Conservation (phyloP, 2,797 vertebrate species). For the Petrocephalus schoutedeni region DNA sequence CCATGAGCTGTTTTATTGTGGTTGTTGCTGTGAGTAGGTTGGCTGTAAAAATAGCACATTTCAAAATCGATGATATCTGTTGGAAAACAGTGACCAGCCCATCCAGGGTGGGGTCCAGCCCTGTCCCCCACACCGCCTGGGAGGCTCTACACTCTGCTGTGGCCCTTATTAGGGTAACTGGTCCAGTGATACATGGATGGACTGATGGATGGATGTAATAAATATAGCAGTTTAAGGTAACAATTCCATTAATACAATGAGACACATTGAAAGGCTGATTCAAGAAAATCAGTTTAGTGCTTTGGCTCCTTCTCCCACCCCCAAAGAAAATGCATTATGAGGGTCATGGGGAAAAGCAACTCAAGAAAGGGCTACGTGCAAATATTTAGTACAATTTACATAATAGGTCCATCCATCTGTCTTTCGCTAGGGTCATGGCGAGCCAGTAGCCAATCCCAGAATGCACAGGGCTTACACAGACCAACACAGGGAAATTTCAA, state of each 20-base stretch:
- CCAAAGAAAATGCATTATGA: neutral
- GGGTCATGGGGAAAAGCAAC: neutral
- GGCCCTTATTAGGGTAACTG: neutral
- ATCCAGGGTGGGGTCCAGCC: neutral
- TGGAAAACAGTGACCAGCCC: neutral
- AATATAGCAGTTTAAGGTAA: neutral
- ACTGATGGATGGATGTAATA: neutral
- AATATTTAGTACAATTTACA: neutral
- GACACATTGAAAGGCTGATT: neutral
- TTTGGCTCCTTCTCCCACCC: neutral
- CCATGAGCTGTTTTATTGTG: neutral
- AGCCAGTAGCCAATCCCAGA: neutral
- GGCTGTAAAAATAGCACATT: neutral
- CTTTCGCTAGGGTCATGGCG: neutral
- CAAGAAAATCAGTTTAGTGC: neutral
- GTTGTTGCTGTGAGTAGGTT: neutral
- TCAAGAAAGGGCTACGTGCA: neutral
- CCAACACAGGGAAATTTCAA: neutral
- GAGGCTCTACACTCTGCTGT: neutral
- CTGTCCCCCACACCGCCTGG: neutral
- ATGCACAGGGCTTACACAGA: neutral
- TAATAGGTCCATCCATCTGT: neutral
- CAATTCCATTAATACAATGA: neutral
- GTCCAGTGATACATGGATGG: neutral
- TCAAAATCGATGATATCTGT: neutral